Evolutionary conservation across 2,888 invertebrate genomes (phyloP), one percentile per base, ranked within the genome.

Genomic region (Acleris cristana): DNA sequence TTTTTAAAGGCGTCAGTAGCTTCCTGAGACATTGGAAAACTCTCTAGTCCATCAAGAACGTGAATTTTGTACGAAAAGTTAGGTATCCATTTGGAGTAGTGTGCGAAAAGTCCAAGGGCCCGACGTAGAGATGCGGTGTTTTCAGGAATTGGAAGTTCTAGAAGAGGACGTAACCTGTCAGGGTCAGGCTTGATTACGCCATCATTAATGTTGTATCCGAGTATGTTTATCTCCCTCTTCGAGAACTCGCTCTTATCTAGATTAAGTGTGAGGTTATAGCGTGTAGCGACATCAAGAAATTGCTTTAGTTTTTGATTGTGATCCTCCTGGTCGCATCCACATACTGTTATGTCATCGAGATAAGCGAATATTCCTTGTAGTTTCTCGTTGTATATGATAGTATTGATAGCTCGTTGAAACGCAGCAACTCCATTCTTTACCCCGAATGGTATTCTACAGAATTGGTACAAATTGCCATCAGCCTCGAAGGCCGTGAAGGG

Each of bases 401-500:
- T n/a, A n/a, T n/a, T n/a, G n/a, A 18, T 56, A 3, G 21, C 21
- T 19, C 44, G 21, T 14, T 56, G 56, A 14, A 56, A 56, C 2
- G 44, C 40, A 5, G 56, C 44, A 3, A 56, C 56, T 6, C 45
- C 45, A 23, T 57, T 45, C 7, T 45, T 57, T 2, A 57, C 57
- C 4, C 57, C 45, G n/a, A 52, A 52, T 14, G 52, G 52, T 21
- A 52, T 52, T 23, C 52, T 52, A 10, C 52, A 10, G 14, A 52
- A 52, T 52, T 52, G 52, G 34, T 56, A 56, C 21, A 56, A 21
- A 16, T 56, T 49, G 16, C 57, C 44, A 26, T 40, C 55, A 40
- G 63, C 63, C 49, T 56, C 55, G 54, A 63, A 63, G 1, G 63
- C 63, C 21, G 63, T 63, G 10, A 19, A 56, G 23, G 45, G 55